Evolutionary conservation across 2,797 vertebrate genomes (phyloP).

Genomic region (Rhinoraja longicauda): DNA sequence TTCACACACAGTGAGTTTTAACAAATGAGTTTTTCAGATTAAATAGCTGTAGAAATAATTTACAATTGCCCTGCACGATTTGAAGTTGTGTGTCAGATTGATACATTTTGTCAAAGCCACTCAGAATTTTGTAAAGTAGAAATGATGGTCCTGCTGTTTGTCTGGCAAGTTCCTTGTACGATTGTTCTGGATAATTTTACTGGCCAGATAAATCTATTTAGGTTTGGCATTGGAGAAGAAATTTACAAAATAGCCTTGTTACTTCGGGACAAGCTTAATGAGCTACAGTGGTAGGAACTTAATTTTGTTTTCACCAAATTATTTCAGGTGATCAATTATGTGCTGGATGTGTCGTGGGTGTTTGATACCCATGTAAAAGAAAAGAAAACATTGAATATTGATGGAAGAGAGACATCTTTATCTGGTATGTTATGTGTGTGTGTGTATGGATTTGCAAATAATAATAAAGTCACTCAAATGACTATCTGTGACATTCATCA

Average conservation of each 20-base stretch:
- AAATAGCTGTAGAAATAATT: slow-evolving; percentile 14
- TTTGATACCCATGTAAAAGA: slow-evolving; percentile 86
- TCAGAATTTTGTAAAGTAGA: not conserved
- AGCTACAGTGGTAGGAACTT: not conserved
- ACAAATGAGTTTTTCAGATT: slow-evolving; percentile 36
- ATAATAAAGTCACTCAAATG: not conserved
- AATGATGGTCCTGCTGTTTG: not conserved
- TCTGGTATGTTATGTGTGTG: slow-evolving; percentile 66
- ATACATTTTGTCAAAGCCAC: not conserved
- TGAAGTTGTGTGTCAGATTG: not conserved
- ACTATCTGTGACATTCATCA: not conserved
- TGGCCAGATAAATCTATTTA: not conserved
- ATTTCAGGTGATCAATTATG: slow-evolving; percentile 72
- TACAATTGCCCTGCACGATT: not conserved
- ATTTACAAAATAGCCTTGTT: not conserved
- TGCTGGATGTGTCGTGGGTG: slow-evolving; percentile 81
- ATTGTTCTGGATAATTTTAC: not conserved
- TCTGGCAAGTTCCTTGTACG: not conserved
- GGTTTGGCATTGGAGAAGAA: not conserved
- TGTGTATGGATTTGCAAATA: not conserved
- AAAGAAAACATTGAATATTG: slow-evolving; percentile 67
- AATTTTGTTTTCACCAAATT: not conserved
- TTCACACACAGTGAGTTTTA: slow-evolving; percentile 8
- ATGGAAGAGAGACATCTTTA: slow-evolving; percentile 55
- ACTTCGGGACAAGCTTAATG: not conserved